Conservation (phyloP, 2,113 vertebrate genomes). For the Scatophagus argus region DNA sequence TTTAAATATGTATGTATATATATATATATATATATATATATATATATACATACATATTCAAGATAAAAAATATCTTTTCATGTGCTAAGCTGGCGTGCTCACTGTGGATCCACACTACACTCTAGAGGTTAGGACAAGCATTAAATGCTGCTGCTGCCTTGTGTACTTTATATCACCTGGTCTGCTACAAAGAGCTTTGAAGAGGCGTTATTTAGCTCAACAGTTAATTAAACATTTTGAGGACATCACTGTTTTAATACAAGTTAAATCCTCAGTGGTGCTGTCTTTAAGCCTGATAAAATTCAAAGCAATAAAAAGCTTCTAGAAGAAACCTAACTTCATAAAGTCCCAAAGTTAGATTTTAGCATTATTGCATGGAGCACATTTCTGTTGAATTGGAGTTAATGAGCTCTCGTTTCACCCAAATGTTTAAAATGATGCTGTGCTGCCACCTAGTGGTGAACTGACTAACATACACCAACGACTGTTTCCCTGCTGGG, state of each 20-base stretch:
- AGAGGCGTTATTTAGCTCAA: no score
- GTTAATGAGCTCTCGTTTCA: rapidly evolving
- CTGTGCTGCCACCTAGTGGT: slow-evolving; percentile 64
- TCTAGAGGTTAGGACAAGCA: slow-evolving; percentile 17
- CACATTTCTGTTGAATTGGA: neutral
- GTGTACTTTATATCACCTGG: neutral
- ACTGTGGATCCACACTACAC: slow-evolving; percentile 43
- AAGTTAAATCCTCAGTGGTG: neutral
- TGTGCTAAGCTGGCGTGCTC: no score
- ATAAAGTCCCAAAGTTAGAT: neutral
- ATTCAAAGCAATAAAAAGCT: neutral
- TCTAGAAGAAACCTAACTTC: neutral
- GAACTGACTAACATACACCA: neutral
- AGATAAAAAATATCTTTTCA: no score
- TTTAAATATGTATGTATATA: no score
- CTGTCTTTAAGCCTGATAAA: neutral
- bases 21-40: no score
- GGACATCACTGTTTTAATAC: neutral
- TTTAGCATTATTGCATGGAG: neutral
- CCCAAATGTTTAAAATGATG: neutral
- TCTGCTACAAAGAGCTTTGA: neutral
- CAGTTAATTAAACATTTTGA: neutral
- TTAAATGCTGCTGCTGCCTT: neutral
- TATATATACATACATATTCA: no score
- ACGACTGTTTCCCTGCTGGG: neutral